Percentiles rank a stretch among this genome's conserved stretches.
Evolutionary conservation across 1,140 invertebrate species (phyloP).

Genomic region (Formica selysi): DNA sequence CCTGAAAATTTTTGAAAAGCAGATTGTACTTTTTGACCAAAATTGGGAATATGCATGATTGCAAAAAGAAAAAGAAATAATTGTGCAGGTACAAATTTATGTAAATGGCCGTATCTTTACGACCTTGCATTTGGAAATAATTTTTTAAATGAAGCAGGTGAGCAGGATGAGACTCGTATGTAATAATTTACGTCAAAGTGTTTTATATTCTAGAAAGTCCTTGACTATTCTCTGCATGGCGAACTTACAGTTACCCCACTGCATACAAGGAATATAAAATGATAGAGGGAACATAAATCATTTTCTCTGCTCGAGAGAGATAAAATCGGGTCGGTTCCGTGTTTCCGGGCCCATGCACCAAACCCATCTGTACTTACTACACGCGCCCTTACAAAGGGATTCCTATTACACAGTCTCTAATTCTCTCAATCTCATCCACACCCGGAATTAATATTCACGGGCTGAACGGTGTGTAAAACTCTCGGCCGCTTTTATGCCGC

Average conservation of each 20-base stretch:
- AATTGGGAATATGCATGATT: neutral
- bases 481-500: slow-evolving; percentile 57
- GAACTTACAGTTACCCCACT: slow-evolving; percentile 34
- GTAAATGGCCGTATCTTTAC: too few species aligned
- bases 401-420: slow-evolving; percentile 79
- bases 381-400: slow-evolving; percentile 78
- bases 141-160: neutral
- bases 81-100: neutral
- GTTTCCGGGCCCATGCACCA: slow-evolving; percentile 82
- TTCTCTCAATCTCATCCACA: slow-evolving; percentile 61
- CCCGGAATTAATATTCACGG: slow-evolving; percentile 39
- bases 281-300: slow-evolving; percentile 63
- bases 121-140: neutral
- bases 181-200: neutral
- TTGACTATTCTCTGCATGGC: slow-evolving; percentile 20
- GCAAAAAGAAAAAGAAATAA: slow-evolving; percentile 18
- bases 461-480: slow-evolving; percentile 59
- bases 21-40: neutral
- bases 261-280: slow-evolving; percentile 32
- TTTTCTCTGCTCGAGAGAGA: slow-evolving; percentile 68
- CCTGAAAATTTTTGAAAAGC: neutral
- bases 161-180: neutral
- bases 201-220: neutral
- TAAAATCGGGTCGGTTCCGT: slow-evolving; percentile 66
- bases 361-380: slow-evolving; percentile 85